Evolutionary conservation across 1,140 invertebrate species (phyloP).

Genomic region (Hylaeus volcanicus): DNA sequence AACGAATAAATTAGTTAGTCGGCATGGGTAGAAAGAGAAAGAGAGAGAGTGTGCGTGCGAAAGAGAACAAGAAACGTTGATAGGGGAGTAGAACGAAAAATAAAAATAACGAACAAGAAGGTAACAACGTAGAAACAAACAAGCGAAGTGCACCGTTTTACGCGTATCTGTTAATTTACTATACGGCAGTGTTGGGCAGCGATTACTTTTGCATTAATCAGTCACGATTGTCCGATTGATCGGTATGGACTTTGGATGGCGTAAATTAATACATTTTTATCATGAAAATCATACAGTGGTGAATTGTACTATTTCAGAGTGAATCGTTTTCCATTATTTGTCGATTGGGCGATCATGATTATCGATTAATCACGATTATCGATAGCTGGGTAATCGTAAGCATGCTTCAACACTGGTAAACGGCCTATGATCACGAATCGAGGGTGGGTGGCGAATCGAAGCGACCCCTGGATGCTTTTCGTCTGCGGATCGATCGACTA

Average conservation of each 20-base stretch:
- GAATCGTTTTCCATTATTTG: no score
- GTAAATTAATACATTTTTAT: no score
- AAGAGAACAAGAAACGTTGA: neutral
- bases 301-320: no score
- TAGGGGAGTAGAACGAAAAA: no score
- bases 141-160: conserved; percentile 26
- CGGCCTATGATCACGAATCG: neutral
- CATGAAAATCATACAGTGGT: no score
- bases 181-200: no score
- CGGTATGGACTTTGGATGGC: no score
- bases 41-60: neutral
- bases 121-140: neutral
- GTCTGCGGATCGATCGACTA: neutral
- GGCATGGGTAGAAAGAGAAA: conserved; percentile 18
- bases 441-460: neutral
- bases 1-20: conserved; percentile 9
- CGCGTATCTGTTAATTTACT: conserved; percentile 15
- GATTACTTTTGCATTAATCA: no score
- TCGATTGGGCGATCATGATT: no score
- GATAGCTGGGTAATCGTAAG: no score
- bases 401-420: neutral
- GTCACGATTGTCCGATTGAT: no score
- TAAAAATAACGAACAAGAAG: neutral
- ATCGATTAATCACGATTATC: no score
- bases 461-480: neutral